A percentile compares a stretch with the other conserved stretches of the same genome.
phyloP scores from a whole-genome alignment of 2,888 invertebrate genomes.

The Philereme transversata region DNA sequence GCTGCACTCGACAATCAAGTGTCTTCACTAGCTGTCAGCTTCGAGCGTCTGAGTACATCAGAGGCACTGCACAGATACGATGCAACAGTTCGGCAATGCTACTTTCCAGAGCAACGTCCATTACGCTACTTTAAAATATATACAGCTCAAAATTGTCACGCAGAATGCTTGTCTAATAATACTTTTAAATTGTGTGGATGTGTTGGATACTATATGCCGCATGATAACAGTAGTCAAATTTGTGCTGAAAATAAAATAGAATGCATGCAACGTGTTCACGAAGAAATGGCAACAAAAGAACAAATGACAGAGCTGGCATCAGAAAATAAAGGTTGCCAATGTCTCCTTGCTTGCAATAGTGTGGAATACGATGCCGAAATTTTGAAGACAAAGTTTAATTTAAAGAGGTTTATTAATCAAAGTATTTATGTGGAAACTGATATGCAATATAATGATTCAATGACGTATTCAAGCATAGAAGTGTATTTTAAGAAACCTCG shows the following conservation, averaged over 20 bases:
- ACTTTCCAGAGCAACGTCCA: constrained; percentile 19
- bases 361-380: constrained; percentile 28
- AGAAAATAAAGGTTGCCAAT: constrained; percentile 4
- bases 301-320: background rate
- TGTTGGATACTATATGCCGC: constrained; percentile 57
- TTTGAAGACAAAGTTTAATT: constrained; percentile 2
- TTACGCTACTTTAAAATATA: constrained; percentile 55
- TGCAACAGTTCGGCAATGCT: background rate
- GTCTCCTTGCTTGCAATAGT: constrained; percentile 19
- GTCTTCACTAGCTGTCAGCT: background rate
- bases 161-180: constrained; percentile 55
- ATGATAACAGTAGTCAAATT: constrained; percentile 13
- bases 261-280: background rate
- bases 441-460: background rate
- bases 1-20: background rate
- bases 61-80: background rate
- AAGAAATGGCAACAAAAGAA: background rate
- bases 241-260: background rate
- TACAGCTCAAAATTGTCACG: constrained; percentile 52
- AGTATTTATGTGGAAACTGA: too few species aligned
- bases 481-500: constrained; percentile 82
- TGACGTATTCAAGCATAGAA: constrained; percentile 56
- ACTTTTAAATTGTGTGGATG: constrained; percentile 48
- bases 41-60: background rate
- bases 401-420: too few species aligned